A percentile compares a stretch with the other conserved stretches of the same genome.
Conservation (phyloP, 2,797 vertebrate species). For the Halcyon chelicuti region DNA sequence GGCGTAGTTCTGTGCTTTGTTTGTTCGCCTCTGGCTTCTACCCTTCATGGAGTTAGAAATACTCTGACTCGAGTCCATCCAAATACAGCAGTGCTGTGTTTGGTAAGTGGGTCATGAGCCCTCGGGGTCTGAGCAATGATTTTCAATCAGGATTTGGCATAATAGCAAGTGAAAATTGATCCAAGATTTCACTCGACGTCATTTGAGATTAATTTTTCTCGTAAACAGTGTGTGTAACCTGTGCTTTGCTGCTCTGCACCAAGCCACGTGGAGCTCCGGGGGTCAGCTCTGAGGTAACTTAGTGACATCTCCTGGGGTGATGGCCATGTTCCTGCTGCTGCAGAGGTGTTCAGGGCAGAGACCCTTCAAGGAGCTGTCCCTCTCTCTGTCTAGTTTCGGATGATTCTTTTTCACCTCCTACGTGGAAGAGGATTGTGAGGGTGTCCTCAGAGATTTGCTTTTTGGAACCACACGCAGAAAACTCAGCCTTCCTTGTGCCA, state of each 20-base stretch:
- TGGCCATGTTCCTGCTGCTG: neutral
- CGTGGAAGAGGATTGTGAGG: accelerated
- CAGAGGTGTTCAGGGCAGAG: neutral
- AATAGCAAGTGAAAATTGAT: neutral
- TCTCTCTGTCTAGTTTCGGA: neutral
- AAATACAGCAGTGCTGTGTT: neutral
- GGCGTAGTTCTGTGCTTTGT: neutral
- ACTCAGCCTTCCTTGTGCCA: neutral
- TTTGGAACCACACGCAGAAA: accelerated
- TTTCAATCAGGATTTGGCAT: neutral
- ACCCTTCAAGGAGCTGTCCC: neutral
- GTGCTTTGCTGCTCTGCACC: neutral
- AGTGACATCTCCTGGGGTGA: neutral
- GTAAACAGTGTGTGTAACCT: neutral
- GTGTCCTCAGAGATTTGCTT: neutral
- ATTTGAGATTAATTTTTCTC: neutral
- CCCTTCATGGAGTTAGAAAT: neutral
- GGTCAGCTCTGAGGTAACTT: neutral
- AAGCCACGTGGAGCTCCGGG: accelerated
- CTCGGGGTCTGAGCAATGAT: neutral
- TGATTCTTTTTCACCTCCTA: neutral
- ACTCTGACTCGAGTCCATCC: neutral
- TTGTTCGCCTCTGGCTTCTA: neutral
- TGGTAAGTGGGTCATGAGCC: neutral
- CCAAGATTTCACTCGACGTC: neutral